These are phyloP conservation scores for Lissocephala sabroskyi DNA, from an alignment of 2,888 invertebrate genomes.

Conservation along the genomic window DNA sequence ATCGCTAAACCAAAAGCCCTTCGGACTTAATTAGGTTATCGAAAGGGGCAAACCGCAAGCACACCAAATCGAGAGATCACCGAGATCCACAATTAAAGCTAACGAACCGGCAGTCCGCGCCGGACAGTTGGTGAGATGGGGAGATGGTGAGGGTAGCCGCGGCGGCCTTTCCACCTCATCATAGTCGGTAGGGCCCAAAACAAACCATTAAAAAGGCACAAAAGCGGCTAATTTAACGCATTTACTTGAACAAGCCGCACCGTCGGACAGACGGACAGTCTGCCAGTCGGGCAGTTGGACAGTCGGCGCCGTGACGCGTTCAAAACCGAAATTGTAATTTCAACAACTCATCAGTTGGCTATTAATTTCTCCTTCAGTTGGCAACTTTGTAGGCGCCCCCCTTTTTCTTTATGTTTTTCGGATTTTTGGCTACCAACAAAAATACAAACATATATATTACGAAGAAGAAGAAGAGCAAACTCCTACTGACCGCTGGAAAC, in stretches of 20 bases:
- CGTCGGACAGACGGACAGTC: background rate
- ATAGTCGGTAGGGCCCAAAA: constrained; percentile 19
- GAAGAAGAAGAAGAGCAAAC: too few relatives aligned
- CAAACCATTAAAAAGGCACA: constrained; percentile 39
- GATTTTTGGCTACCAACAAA: background rate
- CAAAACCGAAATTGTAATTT: constrained; percentile 48
- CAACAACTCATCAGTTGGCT: constrained; percentile 64
- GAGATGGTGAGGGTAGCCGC: too few relatives aligned
- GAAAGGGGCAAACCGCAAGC: constrained; percentile 1
- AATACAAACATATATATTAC: too few relatives aligned
- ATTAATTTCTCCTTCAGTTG: constrained; percentile 56
- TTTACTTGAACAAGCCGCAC: constrained; percentile 35
- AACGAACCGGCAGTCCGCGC: too few relatives aligned
- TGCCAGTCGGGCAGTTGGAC: background rate
- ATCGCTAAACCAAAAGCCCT: constrained; percentile 30
- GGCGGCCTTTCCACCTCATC: too few relatives aligned
- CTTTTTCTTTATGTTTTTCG: background rate
- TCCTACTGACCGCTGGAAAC: constrained; percentile 12
- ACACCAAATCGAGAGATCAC: too few relatives aligned
- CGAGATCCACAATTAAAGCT: constrained; percentile 10
- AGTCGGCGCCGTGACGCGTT: constrained; percentile 35
- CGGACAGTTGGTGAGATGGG: too few relatives aligned
- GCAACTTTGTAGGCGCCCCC: too few relatives aligned
- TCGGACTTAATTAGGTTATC: background rate
- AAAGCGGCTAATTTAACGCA: constrained; percentile 66